Evolutionary conservation across 2,888 invertebrate genomes (phyloP), one percentile per base, ranked within the genome.

Genomic region (Drosophila kanekoi): DNA sequence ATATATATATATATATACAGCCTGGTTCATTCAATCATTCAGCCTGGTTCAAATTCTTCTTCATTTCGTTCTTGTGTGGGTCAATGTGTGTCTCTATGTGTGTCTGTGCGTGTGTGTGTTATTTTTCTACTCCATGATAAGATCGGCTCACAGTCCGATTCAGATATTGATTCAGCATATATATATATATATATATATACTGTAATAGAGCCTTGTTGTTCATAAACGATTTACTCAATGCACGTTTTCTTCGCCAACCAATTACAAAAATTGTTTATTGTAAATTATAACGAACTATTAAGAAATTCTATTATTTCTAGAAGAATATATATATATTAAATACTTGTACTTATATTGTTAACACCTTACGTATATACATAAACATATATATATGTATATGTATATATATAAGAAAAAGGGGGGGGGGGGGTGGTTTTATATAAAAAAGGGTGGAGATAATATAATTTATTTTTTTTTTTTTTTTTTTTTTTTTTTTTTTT

Each of bases 51-150:
- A n/a, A n/a, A n/a, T n/a, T n/a, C n/a, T n/a, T n/a, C n/a, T n/a
- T n/a, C n/a, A 54, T 63, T 68, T 58, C 47, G 59, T 77, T 68
- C 38, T 72, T 70, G 61, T 73, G 56, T 73, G 72, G 77, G 72
- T 74, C n/a, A n/a, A n/a, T n/a, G n/a, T n/a, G n/a, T n/a, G n/a
- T n/a, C n/a, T n/a, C n/a, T n/a, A n/a, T n/a, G n/a, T n/a, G n/a
- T n/a, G n/a, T n/a, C n/a, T n/a, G n/a, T n/a, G n/a, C n/a, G n/a
- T n/a, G 56, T 73, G 72, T 74, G 72, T 74, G 41, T 69, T 41
- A 28, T 28, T 28, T 28, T 28, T 59, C 57, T 62, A 18, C 18
- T n/a, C n/a, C n/a, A n/a, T n/a, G n/a, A 51, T 58, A 62, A 51
- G 48, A 65, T 48, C 28, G 38, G 44, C 38, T 13, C n/a, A 23